Percentiles rank a stretch among this genome's conserved stretches.
Evolutionary conservation across 1,140 invertebrate genomes (phyloP).

Genomic region (Ips nitidus): DNA sequence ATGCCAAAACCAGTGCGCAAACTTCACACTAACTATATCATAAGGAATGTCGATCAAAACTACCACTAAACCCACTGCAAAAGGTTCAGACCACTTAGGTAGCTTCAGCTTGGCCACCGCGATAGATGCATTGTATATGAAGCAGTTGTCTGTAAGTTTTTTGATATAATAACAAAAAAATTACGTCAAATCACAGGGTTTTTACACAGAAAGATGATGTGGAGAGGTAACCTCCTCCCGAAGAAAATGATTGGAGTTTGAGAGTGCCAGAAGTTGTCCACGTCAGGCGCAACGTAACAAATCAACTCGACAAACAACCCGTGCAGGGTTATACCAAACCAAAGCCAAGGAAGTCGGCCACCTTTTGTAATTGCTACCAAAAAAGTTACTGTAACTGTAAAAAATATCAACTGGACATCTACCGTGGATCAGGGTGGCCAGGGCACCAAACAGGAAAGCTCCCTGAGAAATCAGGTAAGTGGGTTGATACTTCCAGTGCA

Average conservation of each 20-base stretch:
- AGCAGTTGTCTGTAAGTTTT: conserved; percentile 67
- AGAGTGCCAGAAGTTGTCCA: conserved; percentile 80
- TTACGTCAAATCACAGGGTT: conserved; percentile 38
- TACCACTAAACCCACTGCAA: conserved; percentile 72
- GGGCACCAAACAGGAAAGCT: conserved; percentile 57
- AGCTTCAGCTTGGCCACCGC: conserved; percentile 66
- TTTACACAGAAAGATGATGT: conserved; percentile 74
- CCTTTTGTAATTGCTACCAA: conserved; percentile 65
- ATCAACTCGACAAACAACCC: conserved; percentile 64
- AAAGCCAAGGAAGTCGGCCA: conserved; percentile 69
- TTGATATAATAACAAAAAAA: conserved; percentile 10
- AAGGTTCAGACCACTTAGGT: conserved; percentile 67
- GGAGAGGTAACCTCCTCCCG: conserved; percentile 66
- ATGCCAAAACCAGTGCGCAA: conserved; percentile 84
- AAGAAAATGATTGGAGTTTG: conserved; percentile 72
- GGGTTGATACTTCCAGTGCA: conserved; percentile 61
- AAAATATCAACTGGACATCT: conserved; percentile 7
- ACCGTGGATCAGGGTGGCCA: conserved; percentile 62
- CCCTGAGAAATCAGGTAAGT: conserved; percentile 62
- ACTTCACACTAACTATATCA: conserved; percentile 78
- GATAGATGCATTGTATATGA: conserved; percentile 71
- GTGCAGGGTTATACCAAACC: conserved; percentile 68
- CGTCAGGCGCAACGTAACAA: conserved; percentile 63
- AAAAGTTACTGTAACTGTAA: conserved; percentile 8
- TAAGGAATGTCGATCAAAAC: conserved; percentile 79